Percentiles rank a stretch among this genome's conserved stretches.
Evolutionary conservation across 2,888 invertebrate genomes (phyloP).

Genomic region (Apamea crenata): DNA sequence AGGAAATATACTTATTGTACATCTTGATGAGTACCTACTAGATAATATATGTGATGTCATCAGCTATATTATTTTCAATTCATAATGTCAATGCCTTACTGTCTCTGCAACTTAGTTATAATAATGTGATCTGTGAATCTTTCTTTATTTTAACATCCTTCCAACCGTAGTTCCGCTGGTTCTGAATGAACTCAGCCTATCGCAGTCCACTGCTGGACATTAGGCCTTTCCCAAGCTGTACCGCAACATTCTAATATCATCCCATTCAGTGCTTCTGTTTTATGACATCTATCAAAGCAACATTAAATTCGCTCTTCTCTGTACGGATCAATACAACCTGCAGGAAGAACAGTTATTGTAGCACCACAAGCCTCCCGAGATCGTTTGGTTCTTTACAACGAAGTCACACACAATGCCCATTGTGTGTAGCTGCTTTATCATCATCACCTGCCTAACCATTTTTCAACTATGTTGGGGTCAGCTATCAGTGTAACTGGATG

Average conservation of each 20-base stretch:
- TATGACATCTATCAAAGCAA: not conserved
- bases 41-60: no score
- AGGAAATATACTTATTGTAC: not conserved
- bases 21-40: no score
- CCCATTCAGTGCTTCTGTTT: not conserved
- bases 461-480: not conserved
- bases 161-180: not conserved
- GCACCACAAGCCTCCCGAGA: not conserved
- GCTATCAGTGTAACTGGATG: not conserved
- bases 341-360: not conserved
- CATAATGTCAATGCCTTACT: not conserved
- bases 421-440: not conserved
- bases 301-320: not conserved
- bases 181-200: not conserved
- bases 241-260: not conserved
- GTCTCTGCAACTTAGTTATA: no score
- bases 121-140: no score
- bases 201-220: not conserved
- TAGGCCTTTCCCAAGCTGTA: not conserved
- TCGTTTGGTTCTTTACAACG: not conserved
- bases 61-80: no score
- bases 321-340: not conserved
- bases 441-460: not conserved
- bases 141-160: not conserved
- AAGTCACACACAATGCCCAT: not conserved